These are phyloP conservation scores for Callionymus lyra DNA, from an alignment of 2,113 vertebrate genomes.

Conservation along the genomic window DNA sequence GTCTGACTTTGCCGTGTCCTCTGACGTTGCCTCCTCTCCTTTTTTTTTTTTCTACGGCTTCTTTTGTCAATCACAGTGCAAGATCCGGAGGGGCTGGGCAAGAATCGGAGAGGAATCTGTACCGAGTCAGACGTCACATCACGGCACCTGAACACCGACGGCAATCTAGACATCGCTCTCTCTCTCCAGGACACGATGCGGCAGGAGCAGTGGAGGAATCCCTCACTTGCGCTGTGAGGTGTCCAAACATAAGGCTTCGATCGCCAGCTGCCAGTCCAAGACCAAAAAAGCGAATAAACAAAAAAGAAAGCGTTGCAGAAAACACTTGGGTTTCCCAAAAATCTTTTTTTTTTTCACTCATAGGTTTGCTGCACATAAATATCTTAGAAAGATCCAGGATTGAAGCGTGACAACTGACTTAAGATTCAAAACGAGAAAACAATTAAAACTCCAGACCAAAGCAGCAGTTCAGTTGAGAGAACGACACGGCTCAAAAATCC, in stretches of 20 bases:
- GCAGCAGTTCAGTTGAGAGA: conserved; percentile 79
- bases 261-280: conserved; percentile 53
- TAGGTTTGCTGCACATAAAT: conserved; percentile 61
- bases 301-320: conserved; percentile 40
- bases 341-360: conserved; percentile 29
- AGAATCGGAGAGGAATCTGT: conserved; percentile 17
- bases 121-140: conserved; percentile 42
- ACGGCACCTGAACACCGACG: conserved; percentile 46
- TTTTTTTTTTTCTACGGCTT: conserved; percentile 20
- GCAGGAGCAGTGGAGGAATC: conserved; percentile 32
- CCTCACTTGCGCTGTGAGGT: conserved; percentile 47
- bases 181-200: conserved; percentile 17
- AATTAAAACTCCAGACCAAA: conserved; percentile 59
- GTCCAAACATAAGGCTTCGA: conserved; percentile 48
- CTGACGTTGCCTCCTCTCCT: conserved; percentile 32
- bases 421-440: conserved; percentile 57
- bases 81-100: conserved; percentile 44
- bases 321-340: conserved; percentile 41
- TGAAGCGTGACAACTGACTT: conserved; percentile 55
- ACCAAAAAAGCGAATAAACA: conserved; percentile 39
- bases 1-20: conserved; percentile 55
- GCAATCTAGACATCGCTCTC: conserved; percentile 40
- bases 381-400: conserved; percentile 67
- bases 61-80: conserved; percentile 69
- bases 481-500: conserved; percentile 93